A percentile compares a stretch with the other conserved stretches of the same genome.
phyloP scores from a whole-genome alignment of 2,888 invertebrate genomes.

The Melolontha melolontha region DNA sequence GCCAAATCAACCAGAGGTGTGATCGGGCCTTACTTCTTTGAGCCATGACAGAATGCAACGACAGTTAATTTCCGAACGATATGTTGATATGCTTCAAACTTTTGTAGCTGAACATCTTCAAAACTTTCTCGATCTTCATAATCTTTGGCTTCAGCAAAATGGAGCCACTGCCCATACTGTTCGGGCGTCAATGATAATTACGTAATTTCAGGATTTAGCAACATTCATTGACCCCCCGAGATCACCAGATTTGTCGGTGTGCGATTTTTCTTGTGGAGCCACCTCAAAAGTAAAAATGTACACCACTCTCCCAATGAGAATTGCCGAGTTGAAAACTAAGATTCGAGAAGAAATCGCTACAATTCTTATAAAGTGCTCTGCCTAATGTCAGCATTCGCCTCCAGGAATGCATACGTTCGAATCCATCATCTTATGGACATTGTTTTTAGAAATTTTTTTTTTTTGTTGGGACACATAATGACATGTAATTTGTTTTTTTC shows the following conservation, averaged over 20 bases:
- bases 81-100: too few relatives aligned
- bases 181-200: background rate
- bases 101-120: too few relatives aligned
- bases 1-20: conserved; percentile 42
- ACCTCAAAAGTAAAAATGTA: conserved; percentile 19
- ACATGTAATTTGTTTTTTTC: background rate
- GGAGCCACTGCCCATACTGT: too few relatives aligned
- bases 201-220: background rate
- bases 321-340: background rate
- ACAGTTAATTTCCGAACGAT: too few relatives aligned
- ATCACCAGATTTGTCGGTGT: conserved; percentile 29
- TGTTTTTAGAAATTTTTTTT: background rate
- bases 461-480: too few relatives aligned
- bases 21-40: conserved; percentile 47
- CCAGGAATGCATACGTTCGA: conserved; percentile 21
- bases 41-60: too few relatives aligned
- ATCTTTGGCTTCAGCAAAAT: too few relatives aligned
- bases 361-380: background rate
- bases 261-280: conserved; percentile 17
- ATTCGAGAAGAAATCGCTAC: conserved; percentile 17
- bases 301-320: conserved; percentile 12
- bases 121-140: too few relatives aligned
- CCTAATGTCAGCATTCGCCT: conserved; percentile 1
- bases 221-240: conserved; percentile 5
- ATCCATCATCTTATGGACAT: conserved; percentile 4